phyloP scores from a whole-genome alignment of 2,797 vertebrate species.

The Pyrrhura leucotis region DNA sequence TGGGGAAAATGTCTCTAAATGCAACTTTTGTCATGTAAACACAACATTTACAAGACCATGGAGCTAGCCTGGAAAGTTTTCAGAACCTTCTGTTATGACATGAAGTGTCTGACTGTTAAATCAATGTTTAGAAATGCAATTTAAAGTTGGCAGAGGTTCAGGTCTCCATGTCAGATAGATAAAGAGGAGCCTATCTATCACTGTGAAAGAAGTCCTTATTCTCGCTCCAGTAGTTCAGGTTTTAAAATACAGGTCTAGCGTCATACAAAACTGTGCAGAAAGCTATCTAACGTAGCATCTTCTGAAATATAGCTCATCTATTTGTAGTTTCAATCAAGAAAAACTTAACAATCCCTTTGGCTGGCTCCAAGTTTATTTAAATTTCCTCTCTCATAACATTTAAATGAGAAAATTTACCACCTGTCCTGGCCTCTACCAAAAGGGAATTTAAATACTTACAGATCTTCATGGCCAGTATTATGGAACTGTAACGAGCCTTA shows the following conservation, averaged over 20 bases:
- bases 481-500: not conserved
- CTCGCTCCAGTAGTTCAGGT: not conserved
- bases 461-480: not conserved
- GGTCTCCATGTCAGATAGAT: slow-evolving; percentile 60
- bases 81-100: slow-evolving; percentile 71
- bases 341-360: not conserved
- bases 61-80: slow-evolving; percentile 65
- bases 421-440: not conserved
- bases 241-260: not conserved
- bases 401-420: not conserved
- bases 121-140: slow-evolving; percentile 76
- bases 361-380: not conserved
- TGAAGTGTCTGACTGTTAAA: slow-evolving; percentile 52
- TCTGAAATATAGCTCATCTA: not conserved
- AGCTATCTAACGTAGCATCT: not conserved
- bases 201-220: slow-evolving; percentile 7
- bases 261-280: not conserved
- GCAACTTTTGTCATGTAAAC: slow-evolving; percentile 4
- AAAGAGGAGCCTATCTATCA: slow-evolving; percentile 52
- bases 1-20: not conserved
- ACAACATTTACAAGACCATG: slow-evolving; percentile 38
- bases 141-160: slow-evolving; percentile 70
- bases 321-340: not conserved
- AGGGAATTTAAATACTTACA: not conserved
- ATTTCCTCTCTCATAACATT: not conserved